These are phyloP conservation scores for Rostratula benghalensis DNA, from an alignment of 2,113 vertebrate species.

Conservation along the genomic window DNA sequence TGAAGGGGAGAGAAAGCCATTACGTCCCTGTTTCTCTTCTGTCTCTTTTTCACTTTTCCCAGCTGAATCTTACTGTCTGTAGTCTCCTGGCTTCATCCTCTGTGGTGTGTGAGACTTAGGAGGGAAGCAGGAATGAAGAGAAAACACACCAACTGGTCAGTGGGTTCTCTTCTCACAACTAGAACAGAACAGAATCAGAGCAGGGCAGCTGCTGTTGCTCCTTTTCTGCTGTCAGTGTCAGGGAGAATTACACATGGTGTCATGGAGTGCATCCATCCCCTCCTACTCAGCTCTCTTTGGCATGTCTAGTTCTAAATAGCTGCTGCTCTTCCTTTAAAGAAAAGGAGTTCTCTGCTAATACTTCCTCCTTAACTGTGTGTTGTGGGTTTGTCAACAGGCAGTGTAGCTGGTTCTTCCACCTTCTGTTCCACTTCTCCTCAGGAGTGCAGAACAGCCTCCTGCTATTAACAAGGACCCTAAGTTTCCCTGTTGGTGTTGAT, in stretches of 20 bases:
- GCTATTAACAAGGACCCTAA: not conserved
- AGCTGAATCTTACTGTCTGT: not conserved
- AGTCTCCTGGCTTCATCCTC: not conserved
- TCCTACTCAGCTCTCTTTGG: not conserved
- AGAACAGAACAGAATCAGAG: not conserved
- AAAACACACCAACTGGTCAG: not conserved
- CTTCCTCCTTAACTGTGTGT: not conserved
- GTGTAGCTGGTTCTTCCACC: not conserved
- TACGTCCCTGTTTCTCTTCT: not conserved
- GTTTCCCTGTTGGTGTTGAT: not conserved
- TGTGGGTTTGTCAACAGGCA: not conserved
- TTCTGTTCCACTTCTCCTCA: not conserved
- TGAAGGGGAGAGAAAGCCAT: not conserved
- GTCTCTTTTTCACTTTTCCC: not conserved
- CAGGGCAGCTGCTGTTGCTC: not conserved
- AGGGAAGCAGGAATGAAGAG: not conserved
- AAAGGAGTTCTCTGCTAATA: not conserved
- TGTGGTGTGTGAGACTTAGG: not conserved
- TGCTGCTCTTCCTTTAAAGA: not conserved
- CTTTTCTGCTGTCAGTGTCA: not conserved
- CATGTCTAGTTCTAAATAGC: not conserved
- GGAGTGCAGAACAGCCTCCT: not conserved
- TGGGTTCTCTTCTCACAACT: not conserved
- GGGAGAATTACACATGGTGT: not conserved
- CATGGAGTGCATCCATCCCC: not conserved